Base-by-base conservation (phyloP, 2,797 vertebrate genomes). In the Gobio occitaniae region DNA sequence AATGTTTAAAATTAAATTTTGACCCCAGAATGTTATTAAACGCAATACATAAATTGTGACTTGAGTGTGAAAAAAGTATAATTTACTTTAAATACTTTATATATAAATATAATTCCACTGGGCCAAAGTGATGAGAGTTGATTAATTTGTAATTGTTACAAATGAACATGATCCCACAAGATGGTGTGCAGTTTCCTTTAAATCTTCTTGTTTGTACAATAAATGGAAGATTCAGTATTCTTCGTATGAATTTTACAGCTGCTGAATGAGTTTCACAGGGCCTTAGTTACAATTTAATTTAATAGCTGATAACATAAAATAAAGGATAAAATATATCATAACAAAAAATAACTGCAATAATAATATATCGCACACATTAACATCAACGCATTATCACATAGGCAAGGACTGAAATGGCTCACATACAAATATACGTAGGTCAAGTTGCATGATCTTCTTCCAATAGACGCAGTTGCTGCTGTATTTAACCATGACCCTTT, bases 401-500 rank as follows among this genome's bases (percentile, higher is more conserved):
- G 71, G 48, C 32, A 76, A 56, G 6, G 32, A n/a, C 19, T 56
- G 52, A 76, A 76, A 76, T 15, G 32, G 19, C 32, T n/a, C 52
- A 17, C n/a, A 56, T 7, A 32, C 17, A 74, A n/a, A 50, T 52
- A 13, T 29, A 8, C 6, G 21, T 50, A 47, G 44, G 3, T 50
- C 41, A 48, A 41, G 19, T 41, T 59, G 52, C 32, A n/a, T 47
- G 77, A 48, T 29, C 1, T 16, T 71, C 4, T 44, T 65, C 29
- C 17, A 63, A 4, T 44, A 21, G 21, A 56, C 1, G 17, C 10
- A 7, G n/a, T 68, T 68, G n/a, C 19, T 78, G 65, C 29, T 76
- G 61, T 54, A 38, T 68, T 77, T 83, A 25, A 76, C 72, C 32
- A 21, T 54, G 21, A 78, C 17, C 50, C 47, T 79, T 79, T 84